Evolutionary conservation across 2,113 vertebrate species (phyloP), one percentile per base, ranked within the genome.

Genomic region (Furnarius figulus): DNA sequence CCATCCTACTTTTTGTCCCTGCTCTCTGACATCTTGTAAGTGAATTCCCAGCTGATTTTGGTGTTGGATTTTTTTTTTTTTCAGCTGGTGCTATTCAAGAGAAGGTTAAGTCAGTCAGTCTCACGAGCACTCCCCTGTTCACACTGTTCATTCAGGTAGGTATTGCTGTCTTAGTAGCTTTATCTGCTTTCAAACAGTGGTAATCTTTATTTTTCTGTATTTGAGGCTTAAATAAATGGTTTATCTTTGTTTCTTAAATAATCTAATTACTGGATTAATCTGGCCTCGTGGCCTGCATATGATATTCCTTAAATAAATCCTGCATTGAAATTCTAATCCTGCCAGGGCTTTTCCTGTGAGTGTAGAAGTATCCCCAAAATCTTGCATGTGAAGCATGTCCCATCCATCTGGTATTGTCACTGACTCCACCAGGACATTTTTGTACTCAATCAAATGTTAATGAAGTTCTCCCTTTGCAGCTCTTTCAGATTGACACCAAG

Each of bases 91-190:
- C 72, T 42, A 74, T 99, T 86, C 93, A 95, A n/a, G 94, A 91
- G 81, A 97, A 75, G 61, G 58, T 97, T 2, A 96, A 97, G 88
- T 56, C 61, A 0, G 13, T 93, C 31, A 68, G 2, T 5, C 94
- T 98, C 9, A 21, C 59, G 37, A 98, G 98, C 78, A 99, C 99
- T 2, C 96, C 98, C 0, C 53, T 98, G 31, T 99, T 99, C 89
- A 84, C 96, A 0, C 91, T 99, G 21, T 95, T 99, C 31, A 97
- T 99, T n/a, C 98, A 97, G 98, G 98, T 98, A 8, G 44, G 89
- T 67, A 13, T 6, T 80, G 5, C 22, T 79, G 52, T 14, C 28
- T 71, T 11, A 21, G 30, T 12, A 28, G 28, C 50, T 16, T 68
- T 70, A 17, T 3, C 47, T 84, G 44, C 65, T 81, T 81, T 80